Base-by-base conservation (phyloP, 2,888 invertebrate genomes). In the Lamproptera curius region DNA sequence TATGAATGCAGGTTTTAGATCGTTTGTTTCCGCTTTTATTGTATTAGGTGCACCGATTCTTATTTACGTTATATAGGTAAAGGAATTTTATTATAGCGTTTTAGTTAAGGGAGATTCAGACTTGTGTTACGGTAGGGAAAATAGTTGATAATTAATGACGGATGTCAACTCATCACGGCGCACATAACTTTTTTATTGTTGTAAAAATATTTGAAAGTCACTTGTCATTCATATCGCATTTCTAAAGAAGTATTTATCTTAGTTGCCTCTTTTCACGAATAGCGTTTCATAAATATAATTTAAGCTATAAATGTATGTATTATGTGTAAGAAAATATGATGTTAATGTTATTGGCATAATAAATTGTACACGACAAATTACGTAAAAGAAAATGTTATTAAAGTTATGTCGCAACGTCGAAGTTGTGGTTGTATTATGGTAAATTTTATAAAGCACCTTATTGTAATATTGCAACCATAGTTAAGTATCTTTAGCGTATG, bases 1-100 rank as follows among this genome's bases (percentile, higher is more conserved):
- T 55, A 68, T 70, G 51, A 84, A 73, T 59, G 65, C 70, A 26
- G 73, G 68, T 54, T 58, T 57, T 51, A 62, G 59, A 13, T 33
- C 42, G 14, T 38, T 35, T 38, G 54, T 73, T 51, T 45, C 52
- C n/a, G 42, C 49, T 35, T 41, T 58, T n/a, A 56, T 73, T 31
- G 63, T 78, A 70, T 80, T 73, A 71, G 65, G 69, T 67, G 54
- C 68, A 50, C 74, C 67, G 63, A 74, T 79, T 57, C 64, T 67
- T 51, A 85, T 82, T 67, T 78, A 77, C 63, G 78, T 82, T 56
- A 83, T 81, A 67, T 83, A 81, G 63, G 55, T 58, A 43, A n/a
- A n/a, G n/a, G n/a, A n/a, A n/a, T n/a, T n/a, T n/a, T n/a, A n/a
- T n/a, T n/a, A n/a, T n/a, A n/a, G n/a, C n/a, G n/a, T n/a, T n/a